Evolutionary conservation across 1,140 invertebrate genomes (phyloP).

Genomic region (Neomicropteryx cornuta): DNA sequence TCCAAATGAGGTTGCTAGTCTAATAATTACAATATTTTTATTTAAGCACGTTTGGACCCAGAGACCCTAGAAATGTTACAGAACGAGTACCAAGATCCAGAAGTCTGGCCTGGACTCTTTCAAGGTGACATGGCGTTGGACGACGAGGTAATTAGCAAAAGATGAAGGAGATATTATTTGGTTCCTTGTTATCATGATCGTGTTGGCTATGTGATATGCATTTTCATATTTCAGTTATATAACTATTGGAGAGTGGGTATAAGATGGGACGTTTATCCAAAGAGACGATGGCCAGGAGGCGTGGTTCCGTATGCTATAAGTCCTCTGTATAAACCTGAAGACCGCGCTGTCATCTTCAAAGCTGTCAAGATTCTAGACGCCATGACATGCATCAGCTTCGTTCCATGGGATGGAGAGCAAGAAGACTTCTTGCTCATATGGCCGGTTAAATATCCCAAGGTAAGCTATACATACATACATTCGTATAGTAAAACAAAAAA

Average conservation of each 20-base stretch:
- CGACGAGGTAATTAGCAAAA: conserved; percentile 22
- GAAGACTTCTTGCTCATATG: conserved; percentile 52
- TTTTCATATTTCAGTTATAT: conserved; percentile 43
- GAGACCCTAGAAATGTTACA: conserved; percentile 9
- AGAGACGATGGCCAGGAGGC: conserved; percentile 46
- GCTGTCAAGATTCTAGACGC: conserved; percentile 47
- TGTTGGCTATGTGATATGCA: conserved; percentile 4
- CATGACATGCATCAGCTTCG: conserved; percentile 50
- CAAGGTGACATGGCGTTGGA: conserved; percentile 54
- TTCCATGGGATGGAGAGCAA: conserved; percentile 47
- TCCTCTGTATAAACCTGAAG: conserved; percentile 44
- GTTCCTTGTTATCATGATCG: too few species aligned
- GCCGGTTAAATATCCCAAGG: conserved; percentile 49
- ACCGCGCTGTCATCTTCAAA: conserved; percentile 45
- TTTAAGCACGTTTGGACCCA: conserved; percentile 11
- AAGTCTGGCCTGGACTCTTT: conserved; percentile 53
- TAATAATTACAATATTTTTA: too few species aligned
- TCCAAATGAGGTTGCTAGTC: too few species aligned
- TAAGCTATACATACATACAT: too few species aligned
- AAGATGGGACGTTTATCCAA: conserved; percentile 52
- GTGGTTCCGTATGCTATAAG: conserved; percentile 50
- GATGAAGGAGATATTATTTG: too few species aligned
- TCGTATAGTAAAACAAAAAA: too few species aligned
- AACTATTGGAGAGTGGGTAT: conserved; percentile 48
- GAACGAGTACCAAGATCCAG: conserved; percentile 42